phyloP scores from a whole-genome alignment of 2,888 invertebrate species.

The Caenorhabditis sinica region DNA sequence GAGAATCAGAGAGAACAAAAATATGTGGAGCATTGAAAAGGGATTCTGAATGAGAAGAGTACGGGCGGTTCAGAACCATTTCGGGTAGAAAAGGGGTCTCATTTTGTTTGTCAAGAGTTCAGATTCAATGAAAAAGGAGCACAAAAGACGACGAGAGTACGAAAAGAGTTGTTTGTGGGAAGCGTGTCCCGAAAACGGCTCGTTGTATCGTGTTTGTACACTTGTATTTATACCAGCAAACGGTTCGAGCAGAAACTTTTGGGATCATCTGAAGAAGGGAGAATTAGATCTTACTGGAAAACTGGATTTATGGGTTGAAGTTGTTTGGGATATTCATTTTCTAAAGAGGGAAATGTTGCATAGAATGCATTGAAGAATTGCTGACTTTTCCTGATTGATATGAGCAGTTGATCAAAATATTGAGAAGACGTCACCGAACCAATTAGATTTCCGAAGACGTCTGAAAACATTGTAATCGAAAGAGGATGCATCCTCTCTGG shows the following conservation, averaged over 20 bases:
- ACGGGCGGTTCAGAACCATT: constrained; percentile 36
- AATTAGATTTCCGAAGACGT: too few relatives aligned
- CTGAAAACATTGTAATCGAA: too few relatives aligned
- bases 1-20: constrained; percentile 15
- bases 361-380: too few relatives aligned
- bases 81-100: constrained; percentile 9
- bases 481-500: too few relatives aligned
- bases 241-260: neutral
- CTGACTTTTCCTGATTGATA: too few relatives aligned
- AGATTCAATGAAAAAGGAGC: constrained; percentile 1
- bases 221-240: neutral
- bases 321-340: too few relatives aligned
- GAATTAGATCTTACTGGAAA: neutral
- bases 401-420: too few relatives aligned
- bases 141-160: neutral
- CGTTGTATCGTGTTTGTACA: constrained; percentile 38
- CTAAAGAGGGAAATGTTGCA: too few relatives aligned
- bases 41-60: neutral
- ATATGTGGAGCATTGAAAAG: neutral
- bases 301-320: too few relatives aligned
- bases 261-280: neutral
- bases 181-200: constrained; percentile 5
- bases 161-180: constrained; percentile 1
- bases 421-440: too few relatives aligned
- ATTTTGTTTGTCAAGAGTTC: constrained; percentile 44